Conservation (phyloP, 2,888 invertebrate species). For the Napeogenes inachia region DNA sequence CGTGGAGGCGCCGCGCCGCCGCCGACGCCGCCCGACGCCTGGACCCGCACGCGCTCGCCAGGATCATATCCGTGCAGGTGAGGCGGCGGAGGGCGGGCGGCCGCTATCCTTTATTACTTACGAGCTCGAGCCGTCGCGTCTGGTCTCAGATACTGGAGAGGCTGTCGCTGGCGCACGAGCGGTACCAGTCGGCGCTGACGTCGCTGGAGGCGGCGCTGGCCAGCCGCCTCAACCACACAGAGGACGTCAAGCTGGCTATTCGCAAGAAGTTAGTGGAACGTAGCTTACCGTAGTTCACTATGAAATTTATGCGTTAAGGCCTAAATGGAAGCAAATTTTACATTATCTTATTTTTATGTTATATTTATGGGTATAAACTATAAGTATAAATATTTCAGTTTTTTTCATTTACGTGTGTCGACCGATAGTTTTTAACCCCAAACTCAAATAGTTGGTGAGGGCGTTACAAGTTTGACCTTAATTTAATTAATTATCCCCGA, state of each 20-base stretch:
- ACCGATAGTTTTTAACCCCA: too few species aligned
- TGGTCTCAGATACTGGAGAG: constrained; percentile 84
- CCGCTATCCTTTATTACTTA: too few species aligned
- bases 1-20: constrained; percentile 85
- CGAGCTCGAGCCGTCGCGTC: not conserved
- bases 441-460: too few species aligned
- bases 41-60: constrained; percentile 82
- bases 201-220: constrained; percentile 83
- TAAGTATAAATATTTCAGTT: too few species aligned
- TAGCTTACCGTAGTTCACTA: too few species aligned
- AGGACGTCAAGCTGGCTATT: constrained; percentile 86
- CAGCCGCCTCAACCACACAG: constrained; percentile 85
- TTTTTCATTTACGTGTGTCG: too few species aligned
- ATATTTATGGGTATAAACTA: too few species aligned
- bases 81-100: not conserved
- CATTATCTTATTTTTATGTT: too few species aligned
- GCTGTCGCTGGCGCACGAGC: constrained; percentile 85
- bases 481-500: too few species aligned
- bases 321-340: too few species aligned
- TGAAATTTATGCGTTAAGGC: too few species aligned
- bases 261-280: constrained; percentile 77
- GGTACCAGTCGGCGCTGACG: constrained; percentile 84
- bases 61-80: constrained; percentile 79
- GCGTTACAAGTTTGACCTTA: too few species aligned
- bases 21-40: constrained; percentile 83